Evolutionary conservation across 1,140 invertebrate species (phyloP), one percentile per base, ranked within the genome.

Genomic region (Fopius arisanus): DNA sequence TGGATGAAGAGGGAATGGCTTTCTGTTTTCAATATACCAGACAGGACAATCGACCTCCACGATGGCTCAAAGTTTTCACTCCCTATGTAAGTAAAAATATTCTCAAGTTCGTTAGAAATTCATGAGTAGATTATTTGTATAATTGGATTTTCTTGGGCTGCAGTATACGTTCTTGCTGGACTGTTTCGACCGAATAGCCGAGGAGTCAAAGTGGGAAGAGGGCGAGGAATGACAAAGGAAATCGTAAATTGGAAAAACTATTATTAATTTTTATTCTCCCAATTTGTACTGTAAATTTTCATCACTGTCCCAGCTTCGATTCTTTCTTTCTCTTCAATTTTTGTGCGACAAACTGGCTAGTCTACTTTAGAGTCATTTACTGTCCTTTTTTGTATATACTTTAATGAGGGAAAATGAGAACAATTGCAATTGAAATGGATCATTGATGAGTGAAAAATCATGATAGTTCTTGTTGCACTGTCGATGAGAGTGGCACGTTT

Each of bases 141-240:
- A 31, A 31, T 31, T 7, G 29, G 29, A 4, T 10, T 37, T 43
- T 65, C 14, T 1, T n/a, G n/a, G n/a, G n/a, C 21, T 69, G 21
- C 90, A 98, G 96, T 97, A 96, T 85, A 92, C 95, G 81, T 98
- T 95, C 89, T 92, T 98, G 82, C 93, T 93, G 86, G 96, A 98
- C 84, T 98, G 96, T 87, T 97, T 98, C 88, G 95, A 98, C 86
- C 91, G 95, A 89, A 95, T 98, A 90, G 93, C 95, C 80, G 95
- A 97, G 85, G 96, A 98, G 84, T 91, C 91, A 72, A 94, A 93
- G 83, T 95, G 93, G 93, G 89, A 91, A 48, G 93, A 94, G 81
- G 91, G 92, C 48, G 93, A 93, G 16, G 93, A 95, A 88, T 94
- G 89, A 90, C 83, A 66, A 4, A 67, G n/a, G 14, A 6, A 4